Evolutionary conservation across 2,797 vertebrate species (phyloP), one percentile per base, ranked within the genome.

Genomic region (Dryobates pubescens): DNA sequence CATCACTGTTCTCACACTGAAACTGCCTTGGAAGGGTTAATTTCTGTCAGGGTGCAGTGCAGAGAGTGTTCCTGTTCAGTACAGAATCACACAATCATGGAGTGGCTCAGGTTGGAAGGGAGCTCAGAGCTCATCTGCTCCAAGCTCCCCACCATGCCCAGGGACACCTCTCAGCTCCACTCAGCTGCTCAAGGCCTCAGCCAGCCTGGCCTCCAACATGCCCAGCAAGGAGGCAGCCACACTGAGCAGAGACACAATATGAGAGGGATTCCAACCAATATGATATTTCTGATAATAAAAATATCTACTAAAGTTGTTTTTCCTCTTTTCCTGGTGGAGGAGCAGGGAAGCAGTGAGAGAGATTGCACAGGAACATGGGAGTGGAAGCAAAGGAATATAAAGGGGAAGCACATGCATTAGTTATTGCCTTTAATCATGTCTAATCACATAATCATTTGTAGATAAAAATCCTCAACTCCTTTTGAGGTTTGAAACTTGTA

Each of bases 301-400:
- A 30, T 20, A 22, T 26, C 1, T 15, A 13, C 3, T 62, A 34
- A 76, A 70, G 16, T 10, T 47, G 13, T 79, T 76, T 80, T 5
- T 72, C n/a, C 90, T 63, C 22, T 22, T 49, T 49, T 22, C 22
- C 22, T 49, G 47, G 47, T 49, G 47, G 22, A 47, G 36, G 36
- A 71, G 2, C 62, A 68, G 5, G 6, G 45, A 22, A 24, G 11
- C 4, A 61, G 16, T 2, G 18, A 54, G 15, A 61, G 47, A 24
- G 23, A 18, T 20, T 1, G 7, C 10, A 51, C 13, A 47, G 23
- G 27, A 47, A 22, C 5, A 5, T 0, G 4, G 17, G 17, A 64
- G 7, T 32, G 36, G 17, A 57, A 72, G 13, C 19, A 51, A 9
- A 45, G 18, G 12, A 58, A 43, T 9, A 57, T 9, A 73, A 64